Base-by-base conservation (phyloP, 2,797 vertebrate species). In the Myoxocephalus aenaeus region DNA sequence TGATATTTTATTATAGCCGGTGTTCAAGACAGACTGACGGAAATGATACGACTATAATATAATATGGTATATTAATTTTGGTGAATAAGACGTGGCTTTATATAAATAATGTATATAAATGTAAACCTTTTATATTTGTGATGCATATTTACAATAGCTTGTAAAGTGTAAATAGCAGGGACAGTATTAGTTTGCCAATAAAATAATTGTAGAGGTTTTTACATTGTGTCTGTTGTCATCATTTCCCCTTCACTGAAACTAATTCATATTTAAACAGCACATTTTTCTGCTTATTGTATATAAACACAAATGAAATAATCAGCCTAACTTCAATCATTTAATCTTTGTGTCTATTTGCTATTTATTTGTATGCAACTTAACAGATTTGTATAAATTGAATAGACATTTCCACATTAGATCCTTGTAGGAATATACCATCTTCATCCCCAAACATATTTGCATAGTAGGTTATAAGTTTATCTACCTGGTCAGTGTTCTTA, bases 161-260 rank as follows among this genome's bases (percentile, higher is more conserved):
- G 91, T 94, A 94, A 93, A 94, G 90, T 96, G 95, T 96, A 96
- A 94, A 96, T 96, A 96, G 92, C 87, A 88, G 83, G 90, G 89
- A 87, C 87, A 86, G 87, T 90, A 93, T 94, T 94, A 95, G 93
- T 94, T 94, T 94, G 92, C 80, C 90, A 96, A 94, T 95, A 94
- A 96, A 93, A 91, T 90, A 91, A 94, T 90, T 94, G 74, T 92
- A 93, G 88, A 93, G 86, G 89, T 95, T 95, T 94, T 91, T 90
- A 92, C 82, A 90, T 72, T 50, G 82, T 88, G 53, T 86, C 62
- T 85, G 65, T 74, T 75, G 83, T 89, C 70, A 4, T 90, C 25
- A 80, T 86, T 89, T 80, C 15, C 18, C 36, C 22, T 48, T 42
- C 9, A 67, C 10, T 70, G 12, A 79, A 15, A 56, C 14, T 0